Conservation (phyloP, 1,140 invertebrate species). For the Steinernema feltiae region DNA sequence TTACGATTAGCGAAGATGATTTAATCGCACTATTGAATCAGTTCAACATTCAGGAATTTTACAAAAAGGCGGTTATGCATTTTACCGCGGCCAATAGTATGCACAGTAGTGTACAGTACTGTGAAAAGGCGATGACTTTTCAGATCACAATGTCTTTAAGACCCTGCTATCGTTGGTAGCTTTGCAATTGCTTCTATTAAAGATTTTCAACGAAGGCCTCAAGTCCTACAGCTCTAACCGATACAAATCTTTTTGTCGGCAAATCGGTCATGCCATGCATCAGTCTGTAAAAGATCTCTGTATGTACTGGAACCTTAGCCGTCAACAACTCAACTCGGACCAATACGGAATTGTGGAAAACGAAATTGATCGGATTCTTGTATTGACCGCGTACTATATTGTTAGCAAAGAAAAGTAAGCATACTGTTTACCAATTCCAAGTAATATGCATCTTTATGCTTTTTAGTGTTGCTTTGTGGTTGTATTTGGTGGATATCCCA, state of each 20-base stretch:
- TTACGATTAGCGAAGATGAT: neutral
- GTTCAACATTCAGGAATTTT: neutral
- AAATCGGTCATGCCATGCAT: neutral
- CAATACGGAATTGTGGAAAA: neutral
- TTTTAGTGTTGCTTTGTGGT: neutral
- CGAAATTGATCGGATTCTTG: neutral
- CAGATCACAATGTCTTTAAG: neutral
- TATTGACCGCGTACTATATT: neutral
- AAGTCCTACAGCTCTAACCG: neutral
- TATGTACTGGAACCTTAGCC: neutral
- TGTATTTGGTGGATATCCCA: neutral
- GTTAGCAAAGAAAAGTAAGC: neutral
- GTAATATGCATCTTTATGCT: neutral
- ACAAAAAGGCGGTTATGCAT: neutral
- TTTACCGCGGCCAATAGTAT: neutral
- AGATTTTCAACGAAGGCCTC: conserved; percentile 6
- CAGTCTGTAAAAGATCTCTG: neutral
- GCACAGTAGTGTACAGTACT: neutral
- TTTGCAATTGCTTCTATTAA: neutral
- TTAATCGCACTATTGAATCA: neutral
- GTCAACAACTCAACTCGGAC: neutral
- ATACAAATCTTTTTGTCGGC: neutral
- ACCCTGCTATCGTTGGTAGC: neutral
- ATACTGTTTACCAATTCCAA: neutral
- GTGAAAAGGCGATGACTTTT: neutral